These are phyloP conservation scores for Andrena haemorrhoa DNA, from an alignment of 2,888 invertebrate species.

Conservation along the genomic window DNA sequence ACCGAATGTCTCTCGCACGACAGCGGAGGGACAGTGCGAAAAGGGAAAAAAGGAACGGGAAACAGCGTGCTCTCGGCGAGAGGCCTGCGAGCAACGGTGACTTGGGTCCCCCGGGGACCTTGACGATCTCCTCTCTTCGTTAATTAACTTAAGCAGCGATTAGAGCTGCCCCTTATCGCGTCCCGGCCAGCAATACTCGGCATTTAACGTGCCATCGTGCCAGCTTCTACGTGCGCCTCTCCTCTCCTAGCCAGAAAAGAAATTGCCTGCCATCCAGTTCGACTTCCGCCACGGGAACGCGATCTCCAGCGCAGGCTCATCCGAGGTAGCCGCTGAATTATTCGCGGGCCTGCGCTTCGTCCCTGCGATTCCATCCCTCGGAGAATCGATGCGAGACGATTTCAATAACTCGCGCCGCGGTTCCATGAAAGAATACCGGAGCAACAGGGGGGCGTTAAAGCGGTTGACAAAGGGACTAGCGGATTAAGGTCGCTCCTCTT, in stretches of 20 bases:
- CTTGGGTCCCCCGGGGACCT: slow-evolving; percentile 44
- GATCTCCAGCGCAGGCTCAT: neutral
- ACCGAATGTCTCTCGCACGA: slow-evolving; percentile 14
- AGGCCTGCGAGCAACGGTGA: slow-evolving; percentile 52
- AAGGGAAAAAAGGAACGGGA: slow-evolving; percentile 17
- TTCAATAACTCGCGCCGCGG: neutral
- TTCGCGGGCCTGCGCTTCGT: no score
- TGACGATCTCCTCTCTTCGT: slow-evolving; percentile 59
- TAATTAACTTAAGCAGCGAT: slow-evolving; percentile 72
- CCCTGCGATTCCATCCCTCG: no score
- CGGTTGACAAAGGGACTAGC: slow-evolving; percentile 15
- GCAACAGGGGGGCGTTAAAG: neutral
- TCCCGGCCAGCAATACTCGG: slow-evolving; percentile 42
- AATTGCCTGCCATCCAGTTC: slow-evolving; percentile 13
- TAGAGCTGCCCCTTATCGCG: slow-evolving; percentile 66
- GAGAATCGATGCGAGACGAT: neutral
- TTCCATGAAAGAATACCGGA: neutral
- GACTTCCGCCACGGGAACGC: slow-evolving; percentile 30
- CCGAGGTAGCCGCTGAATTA: no score
- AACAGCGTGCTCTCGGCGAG: slow-evolving; percentile 31
- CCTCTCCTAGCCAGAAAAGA: slow-evolving; percentile 20
- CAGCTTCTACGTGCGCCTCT: slow-evolving; percentile 5
- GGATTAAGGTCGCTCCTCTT: slow-evolving; percentile 14
- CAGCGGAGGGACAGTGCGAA: neutral
- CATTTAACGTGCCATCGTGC: slow-evolving; percentile 60